Conservation (phyloP, 2,797 vertebrate genomes). For the Limnodromus scolopaceus region DNA sequence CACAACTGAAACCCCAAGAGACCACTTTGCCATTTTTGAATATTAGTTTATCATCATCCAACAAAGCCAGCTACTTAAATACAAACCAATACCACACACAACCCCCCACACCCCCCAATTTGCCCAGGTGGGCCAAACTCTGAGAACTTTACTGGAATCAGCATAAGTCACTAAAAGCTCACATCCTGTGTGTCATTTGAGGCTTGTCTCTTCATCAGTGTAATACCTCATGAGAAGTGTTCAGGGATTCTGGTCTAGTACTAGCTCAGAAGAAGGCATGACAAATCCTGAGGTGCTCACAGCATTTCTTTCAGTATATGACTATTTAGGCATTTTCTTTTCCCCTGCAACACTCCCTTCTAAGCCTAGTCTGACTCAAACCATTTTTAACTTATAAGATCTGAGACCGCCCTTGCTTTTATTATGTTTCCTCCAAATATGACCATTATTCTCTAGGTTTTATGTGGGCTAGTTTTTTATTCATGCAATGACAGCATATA, state of each 20-base stretch:
- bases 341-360: not conserved
- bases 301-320: not conserved
- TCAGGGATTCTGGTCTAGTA: not conserved
- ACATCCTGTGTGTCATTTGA: not conserved
- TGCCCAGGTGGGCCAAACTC: not conserved
- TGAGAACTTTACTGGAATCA: not conserved
- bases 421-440: not conserved
- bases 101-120: rapidly evolving
- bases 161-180: not conserved
- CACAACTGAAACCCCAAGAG: not conserved
- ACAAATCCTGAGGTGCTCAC: not conserved
- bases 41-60: not conserved
- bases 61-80: not conserved
- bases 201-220: not conserved
- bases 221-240: not conserved
- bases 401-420: not conserved
- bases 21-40: not conserved
- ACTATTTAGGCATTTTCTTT: not conserved
- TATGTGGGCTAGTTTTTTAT: not conserved
- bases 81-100: not conserved
- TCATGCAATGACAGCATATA: not conserved
- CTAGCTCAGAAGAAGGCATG: not conserved
- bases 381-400: not conserved
- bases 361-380: not conserved
- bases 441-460: not conserved